Conservation (phyloP, 2,888 invertebrate species). For the Drosophila cognata region DNA sequence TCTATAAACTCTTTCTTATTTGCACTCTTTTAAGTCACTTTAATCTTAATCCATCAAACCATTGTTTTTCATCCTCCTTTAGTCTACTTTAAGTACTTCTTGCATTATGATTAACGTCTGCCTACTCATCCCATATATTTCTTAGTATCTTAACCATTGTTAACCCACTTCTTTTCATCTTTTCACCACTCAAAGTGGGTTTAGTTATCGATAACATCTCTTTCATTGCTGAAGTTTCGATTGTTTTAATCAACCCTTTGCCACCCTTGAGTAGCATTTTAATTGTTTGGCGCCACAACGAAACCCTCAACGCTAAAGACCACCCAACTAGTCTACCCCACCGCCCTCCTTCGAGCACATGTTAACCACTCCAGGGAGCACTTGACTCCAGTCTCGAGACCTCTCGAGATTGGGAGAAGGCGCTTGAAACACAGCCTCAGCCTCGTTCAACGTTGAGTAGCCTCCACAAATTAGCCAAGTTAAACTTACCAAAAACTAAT, state of each 20-base stretch:
- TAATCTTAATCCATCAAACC: neutral
- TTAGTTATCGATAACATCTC: constrained; percentile 15
- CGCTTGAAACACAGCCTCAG: constrained; percentile 48
- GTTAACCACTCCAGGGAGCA: constrained; percentile 47
- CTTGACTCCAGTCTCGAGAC: constrained; percentile 50
- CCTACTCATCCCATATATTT: neutral
- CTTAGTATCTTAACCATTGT: neutral
- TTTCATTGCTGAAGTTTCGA: constrained; percentile 2
- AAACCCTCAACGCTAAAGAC: constrained; percentile 35
- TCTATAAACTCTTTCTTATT: neutral
- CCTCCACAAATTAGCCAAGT: constrained; percentile 57
- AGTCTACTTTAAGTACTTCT: neutral
- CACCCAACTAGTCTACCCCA: constrained; percentile 33
- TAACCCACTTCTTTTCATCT: neutral
- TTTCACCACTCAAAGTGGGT: neutral
- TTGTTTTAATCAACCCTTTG: constrained; percentile 10
- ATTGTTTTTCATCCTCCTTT: neutral
- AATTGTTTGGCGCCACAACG: constrained; percentile 42
- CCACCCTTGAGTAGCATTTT: constrained; percentile 12
- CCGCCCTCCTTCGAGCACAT: constrained; percentile 5
- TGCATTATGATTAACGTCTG: neutral
- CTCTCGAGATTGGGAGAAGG: constrained; percentile 57
- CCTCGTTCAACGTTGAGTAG: constrained; percentile 48
- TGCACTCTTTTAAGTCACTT: neutral
- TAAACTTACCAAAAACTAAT: constrained; percentile 38